These are phyloP conservation scores for Salvelinus fontinalis DNA, from an alignment of 2,113 vertebrate genomes.

Conservation along the genomic window DNA sequence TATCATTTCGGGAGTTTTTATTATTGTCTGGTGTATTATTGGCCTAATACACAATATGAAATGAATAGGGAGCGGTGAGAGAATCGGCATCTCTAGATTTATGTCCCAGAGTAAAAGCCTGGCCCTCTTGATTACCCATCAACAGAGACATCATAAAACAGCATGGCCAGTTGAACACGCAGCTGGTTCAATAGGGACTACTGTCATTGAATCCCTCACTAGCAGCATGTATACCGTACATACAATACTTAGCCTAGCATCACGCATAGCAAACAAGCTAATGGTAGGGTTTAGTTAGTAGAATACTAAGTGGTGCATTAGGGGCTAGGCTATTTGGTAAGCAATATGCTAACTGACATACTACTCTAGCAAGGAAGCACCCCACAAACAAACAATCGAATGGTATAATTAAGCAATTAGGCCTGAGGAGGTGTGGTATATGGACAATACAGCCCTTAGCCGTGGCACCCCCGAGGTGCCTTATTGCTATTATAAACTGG, in stretches of 20 bases:
- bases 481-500: too few species aligned
- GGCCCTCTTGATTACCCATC: constrained; percentile 33
- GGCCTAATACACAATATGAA: constrained; percentile 26
- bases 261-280: background rate
- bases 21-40: constrained; percentile 8
- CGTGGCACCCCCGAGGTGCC: too few species aligned
- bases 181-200: background rate
- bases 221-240: background rate
- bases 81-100: constrained; percentile 17
- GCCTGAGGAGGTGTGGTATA: too few species aligned
- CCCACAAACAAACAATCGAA: too few species aligned
- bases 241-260: background rate
- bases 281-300: too few species aligned
- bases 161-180: background rate
- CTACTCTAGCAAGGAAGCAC: too few species aligned
- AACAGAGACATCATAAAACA: constrained; percentile 28
- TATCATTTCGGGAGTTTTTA: constrained; percentile 1
- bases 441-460: too few species aligned
- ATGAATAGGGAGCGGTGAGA: constrained; percentile 23
- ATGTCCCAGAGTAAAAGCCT: constrained; percentile 20
- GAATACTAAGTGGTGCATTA: too few species aligned
- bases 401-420: too few species aligned
- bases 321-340: too few species aligned
- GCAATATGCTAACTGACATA: too few species aligned
- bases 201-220: background rate